Conservation (phyloP, 2,113 vertebrate genomes). For the Upupa epops region DNA sequence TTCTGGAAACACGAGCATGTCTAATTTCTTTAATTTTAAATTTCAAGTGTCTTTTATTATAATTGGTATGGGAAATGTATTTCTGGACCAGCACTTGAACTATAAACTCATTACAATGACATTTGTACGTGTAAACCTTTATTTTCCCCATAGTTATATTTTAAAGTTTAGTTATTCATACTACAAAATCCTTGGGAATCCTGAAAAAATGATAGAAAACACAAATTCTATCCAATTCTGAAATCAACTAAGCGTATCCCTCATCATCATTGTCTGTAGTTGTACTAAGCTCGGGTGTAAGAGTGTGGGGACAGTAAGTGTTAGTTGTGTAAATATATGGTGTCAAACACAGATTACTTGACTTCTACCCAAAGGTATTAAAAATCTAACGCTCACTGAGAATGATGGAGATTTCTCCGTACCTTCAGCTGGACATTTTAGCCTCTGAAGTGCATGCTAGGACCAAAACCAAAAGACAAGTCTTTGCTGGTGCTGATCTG, state of each 20-base stretch:
- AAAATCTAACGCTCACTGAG: not conserved
- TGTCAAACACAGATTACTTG: not conserved
- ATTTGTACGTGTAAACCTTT: constrained; percentile 19
- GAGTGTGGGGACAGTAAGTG: not conserved
- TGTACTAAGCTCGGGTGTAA: not conserved
- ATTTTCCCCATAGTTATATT: constrained; percentile 50
- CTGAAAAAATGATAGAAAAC: constrained; percentile 16
- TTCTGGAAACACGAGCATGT: constrained; percentile 21
- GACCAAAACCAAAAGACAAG: not conserved
- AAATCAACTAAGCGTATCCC: not conserved
- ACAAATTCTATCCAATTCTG: constrained; percentile 13
- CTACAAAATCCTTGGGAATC: not conserved
- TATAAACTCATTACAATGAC: constrained; percentile 27
- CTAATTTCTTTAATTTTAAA: constrained; percentile 39
- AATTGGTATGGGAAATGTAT: constrained; percentile 20
- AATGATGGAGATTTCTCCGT: not conserved
- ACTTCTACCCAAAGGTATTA: no score
- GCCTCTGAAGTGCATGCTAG: not conserved
- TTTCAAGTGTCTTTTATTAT: constrained; percentile 32
- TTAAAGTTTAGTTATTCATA: constrained; percentile 38
- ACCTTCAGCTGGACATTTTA: not conserved
- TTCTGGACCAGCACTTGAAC: not conserved
- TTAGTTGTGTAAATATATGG: not conserved
- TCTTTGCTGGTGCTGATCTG: not conserved
- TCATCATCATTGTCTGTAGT: not conserved